These are phyloP conservation scores for Montifringilla adamsi DNA, from an alignment of 2,113 vertebrate genomes.

Conservation along the genomic window DNA sequence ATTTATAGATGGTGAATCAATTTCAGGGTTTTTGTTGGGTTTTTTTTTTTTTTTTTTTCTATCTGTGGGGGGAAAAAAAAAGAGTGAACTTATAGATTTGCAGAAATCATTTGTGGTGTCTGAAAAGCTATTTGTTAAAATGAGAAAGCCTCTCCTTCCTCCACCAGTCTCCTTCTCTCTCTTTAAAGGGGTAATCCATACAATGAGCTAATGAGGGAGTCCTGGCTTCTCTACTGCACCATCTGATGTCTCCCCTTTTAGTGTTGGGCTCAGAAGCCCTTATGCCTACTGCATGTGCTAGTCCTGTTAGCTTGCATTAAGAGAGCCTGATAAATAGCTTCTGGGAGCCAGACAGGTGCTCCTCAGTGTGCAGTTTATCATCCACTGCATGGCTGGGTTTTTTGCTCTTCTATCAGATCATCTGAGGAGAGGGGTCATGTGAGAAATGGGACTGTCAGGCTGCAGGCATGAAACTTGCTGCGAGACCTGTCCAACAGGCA, in stretches of 20 bases:
- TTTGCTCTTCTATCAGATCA: constrained; percentile 17
- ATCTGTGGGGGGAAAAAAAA: background rate
- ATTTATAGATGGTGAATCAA: constrained; percentile 62
- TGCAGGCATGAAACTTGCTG: background rate
- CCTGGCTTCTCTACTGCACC: constrained; percentile 4
- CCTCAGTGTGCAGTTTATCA: constrained; percentile 19
- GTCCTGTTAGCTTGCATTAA: constrained; percentile 40
- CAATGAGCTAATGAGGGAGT: constrained; percentile 3
- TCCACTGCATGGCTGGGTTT: background rate
- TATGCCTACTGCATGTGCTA: constrained; percentile 48
- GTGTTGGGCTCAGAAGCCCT: constrained; percentile 1
- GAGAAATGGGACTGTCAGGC: background rate
- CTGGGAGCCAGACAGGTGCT: constrained; percentile 12
- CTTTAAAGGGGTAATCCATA: constrained; percentile 41
- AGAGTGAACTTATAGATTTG: background rate
- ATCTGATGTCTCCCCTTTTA: constrained; percentile 22
- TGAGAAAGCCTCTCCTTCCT: constrained; percentile 8
- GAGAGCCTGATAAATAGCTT: constrained; percentile 40
- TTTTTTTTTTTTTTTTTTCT: background rate
- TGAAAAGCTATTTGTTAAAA: constrained; percentile 32
- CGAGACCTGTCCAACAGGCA: background rate
- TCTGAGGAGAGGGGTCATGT: background rate
- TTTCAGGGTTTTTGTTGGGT: background rate
- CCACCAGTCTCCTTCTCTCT: background rate
- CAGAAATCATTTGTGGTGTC: constrained; percentile 1